A percentile compares a stretch with the other conserved stretches of the same genome.
Conservation (phyloP, 2,113 vertebrate genomes). For the Rhombomys opimus region DNA sequence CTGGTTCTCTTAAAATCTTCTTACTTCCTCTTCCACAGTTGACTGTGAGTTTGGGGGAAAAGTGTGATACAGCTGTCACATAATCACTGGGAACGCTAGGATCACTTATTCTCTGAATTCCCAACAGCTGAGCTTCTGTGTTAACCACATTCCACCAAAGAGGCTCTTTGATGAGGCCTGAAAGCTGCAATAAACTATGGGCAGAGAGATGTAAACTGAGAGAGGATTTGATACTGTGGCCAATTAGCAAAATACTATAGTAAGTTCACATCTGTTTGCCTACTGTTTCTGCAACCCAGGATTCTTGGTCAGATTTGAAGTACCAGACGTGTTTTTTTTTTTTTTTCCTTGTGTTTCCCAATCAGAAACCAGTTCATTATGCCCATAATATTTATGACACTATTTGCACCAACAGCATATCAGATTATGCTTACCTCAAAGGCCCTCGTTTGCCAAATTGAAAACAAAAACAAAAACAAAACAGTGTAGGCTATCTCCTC, state of each 20-base stretch:
- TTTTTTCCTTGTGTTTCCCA: background rate
- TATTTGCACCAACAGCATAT: background rate
- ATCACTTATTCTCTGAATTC: background rate
- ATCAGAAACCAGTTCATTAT: background rate
- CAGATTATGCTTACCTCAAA: background rate
- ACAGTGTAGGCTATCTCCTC: background rate
- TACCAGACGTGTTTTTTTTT: background rate
- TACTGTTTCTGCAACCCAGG: background rate
- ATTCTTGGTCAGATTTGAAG: background rate
- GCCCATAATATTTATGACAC: background rate
- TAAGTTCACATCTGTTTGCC: background rate
- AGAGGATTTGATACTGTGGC: background rate
- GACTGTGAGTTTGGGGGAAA: background rate
- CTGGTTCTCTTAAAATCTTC: background rate
- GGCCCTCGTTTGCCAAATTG: background rate
- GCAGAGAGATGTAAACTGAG: background rate
- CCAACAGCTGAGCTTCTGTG: background rate
- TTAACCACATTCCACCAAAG: background rate
- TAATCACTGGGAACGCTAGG: background rate
- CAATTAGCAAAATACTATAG: background rate
- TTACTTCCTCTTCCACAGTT: background rate
- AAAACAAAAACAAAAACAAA: no score
- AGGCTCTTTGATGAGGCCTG: background rate
- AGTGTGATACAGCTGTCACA: background rate
- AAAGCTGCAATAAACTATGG: background rate